Conservation (phyloP, 2,888 invertebrate species). For the Dynastes grantii region DNA sequence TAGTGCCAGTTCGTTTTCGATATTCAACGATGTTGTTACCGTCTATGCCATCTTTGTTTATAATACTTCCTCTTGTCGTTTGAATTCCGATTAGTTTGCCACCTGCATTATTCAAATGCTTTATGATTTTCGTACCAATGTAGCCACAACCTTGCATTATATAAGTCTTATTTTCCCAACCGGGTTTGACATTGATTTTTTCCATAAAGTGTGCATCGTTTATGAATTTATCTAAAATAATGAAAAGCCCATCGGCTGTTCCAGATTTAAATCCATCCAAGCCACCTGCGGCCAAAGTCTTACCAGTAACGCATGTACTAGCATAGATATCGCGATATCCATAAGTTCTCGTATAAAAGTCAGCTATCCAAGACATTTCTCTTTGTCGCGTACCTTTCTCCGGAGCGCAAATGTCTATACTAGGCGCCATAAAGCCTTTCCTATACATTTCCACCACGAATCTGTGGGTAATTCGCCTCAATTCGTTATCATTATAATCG, state of each 20-base stretch:
- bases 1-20: constrained; percentile 86
- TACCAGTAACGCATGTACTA: constrained; percentile 89
- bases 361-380: constrained; percentile 88
- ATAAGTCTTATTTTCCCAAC: constrained; percentile 82
- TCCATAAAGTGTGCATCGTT: constrained; percentile 83
- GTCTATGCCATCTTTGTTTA: constrained; percentile 80
- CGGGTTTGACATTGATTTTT: constrained; percentile 75
- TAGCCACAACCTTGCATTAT: constrained; percentile 88
- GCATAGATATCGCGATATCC: constrained; percentile 83
- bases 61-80: constrained; percentile 78
- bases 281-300: constrained; percentile 90
- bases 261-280: constrained; percentile 89
- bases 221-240: constrained; percentile 81
- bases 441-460: constrained; percentile 81
- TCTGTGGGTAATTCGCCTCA: constrained; percentile 83
- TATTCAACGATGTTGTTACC: constrained; percentile 85
- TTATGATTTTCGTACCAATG: constrained; percentile 84
- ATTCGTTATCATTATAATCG: constrained; percentile 79
- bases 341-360: constrained; percentile 82
- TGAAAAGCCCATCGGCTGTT: constrained; percentile 85
- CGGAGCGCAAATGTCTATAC: constrained; percentile 90
- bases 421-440: constrained; percentile 74
- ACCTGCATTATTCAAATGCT: constrained; percentile 79
- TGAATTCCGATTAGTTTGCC: constrained; percentile 82
- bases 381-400: constrained; percentile 85